Evolutionary conservation across 2,888 invertebrate genomes (phyloP).

Genomic region (Acanthococcus lagerstroemiae): DNA sequence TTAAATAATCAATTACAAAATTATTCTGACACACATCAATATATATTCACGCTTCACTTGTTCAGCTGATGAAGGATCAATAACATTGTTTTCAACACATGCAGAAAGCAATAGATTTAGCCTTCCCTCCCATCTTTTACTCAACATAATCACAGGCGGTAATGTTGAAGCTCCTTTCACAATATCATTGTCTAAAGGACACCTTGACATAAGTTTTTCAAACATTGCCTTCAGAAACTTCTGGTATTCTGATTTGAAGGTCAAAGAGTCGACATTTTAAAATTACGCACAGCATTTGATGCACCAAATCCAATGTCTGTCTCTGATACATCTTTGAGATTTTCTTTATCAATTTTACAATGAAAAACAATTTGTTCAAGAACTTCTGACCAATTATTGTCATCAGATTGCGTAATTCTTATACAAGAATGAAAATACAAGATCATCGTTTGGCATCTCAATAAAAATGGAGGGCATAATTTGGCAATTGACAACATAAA

Average conservation of each 20-base stretch:
- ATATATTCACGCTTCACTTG: not conserved
- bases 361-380: not conserved
- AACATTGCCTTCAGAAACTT: no score
- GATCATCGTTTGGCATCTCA: not conserved
- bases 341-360: not conserved
- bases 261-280: not conserved
- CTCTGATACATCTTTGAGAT: not conserved
- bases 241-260: no score
- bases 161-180: not conserved
- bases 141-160: not conserved
- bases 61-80: not conserved
- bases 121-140: not conserved
- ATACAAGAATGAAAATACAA: not conserved
- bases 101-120: not conserved
- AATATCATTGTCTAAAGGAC: not conserved
- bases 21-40: not conserved
- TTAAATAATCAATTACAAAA: not conserved
- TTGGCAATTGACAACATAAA: not conserved
- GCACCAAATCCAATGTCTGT: not conserved
- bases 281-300: not conserved
- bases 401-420: not conserved
- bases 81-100: not conserved
- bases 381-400: not conserved
- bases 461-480: not conserved
- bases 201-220: no score